Evolutionary conservation across 2,888 invertebrate species (phyloP).

Genomic region (Meteorus cinctellus): DNA sequence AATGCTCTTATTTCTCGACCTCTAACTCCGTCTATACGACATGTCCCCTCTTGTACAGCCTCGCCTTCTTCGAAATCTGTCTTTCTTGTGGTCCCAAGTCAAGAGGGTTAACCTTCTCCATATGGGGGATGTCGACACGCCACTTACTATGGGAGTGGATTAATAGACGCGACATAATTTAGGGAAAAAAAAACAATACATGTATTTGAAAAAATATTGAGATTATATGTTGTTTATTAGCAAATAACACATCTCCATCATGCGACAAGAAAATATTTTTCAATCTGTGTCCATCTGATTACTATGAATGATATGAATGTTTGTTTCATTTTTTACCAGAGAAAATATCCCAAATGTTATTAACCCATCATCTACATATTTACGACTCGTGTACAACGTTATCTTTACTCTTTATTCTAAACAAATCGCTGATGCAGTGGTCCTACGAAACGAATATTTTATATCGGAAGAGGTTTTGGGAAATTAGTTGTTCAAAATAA

Average conservation of each 20-base stretch:
- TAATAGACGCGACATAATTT: neutral
- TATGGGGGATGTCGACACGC: slow-evolving; percentile 45
- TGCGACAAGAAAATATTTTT: too few species aligned
- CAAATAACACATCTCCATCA: too few species aligned
- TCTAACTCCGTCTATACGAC: slow-evolving; percentile 13
- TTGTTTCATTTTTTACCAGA: too few species aligned
- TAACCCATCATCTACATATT: slow-evolving; percentile 12
- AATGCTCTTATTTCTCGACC: slow-evolving; percentile 31
- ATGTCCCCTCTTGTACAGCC: slow-evolving; percentile 35
- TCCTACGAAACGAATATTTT: too few species aligned
- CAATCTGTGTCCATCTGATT: too few species aligned
- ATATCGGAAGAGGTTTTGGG: too few species aligned
- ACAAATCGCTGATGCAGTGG: neutral
- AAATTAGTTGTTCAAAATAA: too few species aligned
- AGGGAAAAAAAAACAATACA: neutral
- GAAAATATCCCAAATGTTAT: neutral
- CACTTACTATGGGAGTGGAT: slow-evolving; percentile 26
- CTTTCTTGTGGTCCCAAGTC: slow-evolving; percentile 46
- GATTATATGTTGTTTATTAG: too few species aligned
- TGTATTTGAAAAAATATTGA: too few species aligned
- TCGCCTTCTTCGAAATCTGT: slow-evolving; percentile 49
- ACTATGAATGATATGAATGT: too few species aligned
- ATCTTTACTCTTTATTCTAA: neutral
- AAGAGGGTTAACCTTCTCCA: slow-evolving; percentile 54
- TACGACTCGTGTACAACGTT: neutral